Evolutionary conservation across 2,113 vertebrate genomes (phyloP), one percentile per base, ranked within the genome.

Genomic region (Neomonachus schauinslandi): DNA sequence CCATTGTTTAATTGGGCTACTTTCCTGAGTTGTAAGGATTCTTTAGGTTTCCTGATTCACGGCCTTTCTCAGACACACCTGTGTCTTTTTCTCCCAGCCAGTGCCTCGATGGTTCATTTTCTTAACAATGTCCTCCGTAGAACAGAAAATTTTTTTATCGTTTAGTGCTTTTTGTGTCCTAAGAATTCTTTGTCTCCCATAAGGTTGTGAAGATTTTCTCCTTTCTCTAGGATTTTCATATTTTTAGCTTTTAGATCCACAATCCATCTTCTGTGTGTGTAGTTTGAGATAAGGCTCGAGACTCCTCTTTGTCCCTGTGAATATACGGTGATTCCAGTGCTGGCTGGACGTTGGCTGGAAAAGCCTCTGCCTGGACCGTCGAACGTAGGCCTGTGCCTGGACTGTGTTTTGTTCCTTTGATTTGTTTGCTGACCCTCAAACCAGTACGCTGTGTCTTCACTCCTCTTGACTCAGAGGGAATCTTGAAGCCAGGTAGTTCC

Each of bases 31-130:
- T n/a, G 15, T 11, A 65, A 39, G 57, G 42, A 3, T 46, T 28
- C 15, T 31, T 74, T 10, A 2, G 13, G 2, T 82, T 10, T 39
- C 51, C n/a, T n/a, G 33, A 42, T 1, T 10, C 5, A 0, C 0
- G 13, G 7, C 8, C n/a, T 65, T 18, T 13, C 9, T 67, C 14
- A 16, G 19, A 22, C 51, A 10, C 12, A 2, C 3, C 11, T 31
- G 24, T 46, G 5, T 63, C 46, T 46, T 46, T 51, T 18, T 36
- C 33, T n/a, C 14, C 28, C 15, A 28, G 39, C 55, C 46, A 33
- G 9, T 14, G 7, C 31, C 63, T 33, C 7, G 14, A 33, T 67
- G 6, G 22, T 74, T 74, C 39, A 15, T 74, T 46, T 46, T 26
- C 39, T 26, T 28, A 42, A 7, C 13, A 26, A 26, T 22, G 21